Evolutionary conservation across 1,140 invertebrate species (phyloP).

Genomic region (Artemia franciscana): DNA sequence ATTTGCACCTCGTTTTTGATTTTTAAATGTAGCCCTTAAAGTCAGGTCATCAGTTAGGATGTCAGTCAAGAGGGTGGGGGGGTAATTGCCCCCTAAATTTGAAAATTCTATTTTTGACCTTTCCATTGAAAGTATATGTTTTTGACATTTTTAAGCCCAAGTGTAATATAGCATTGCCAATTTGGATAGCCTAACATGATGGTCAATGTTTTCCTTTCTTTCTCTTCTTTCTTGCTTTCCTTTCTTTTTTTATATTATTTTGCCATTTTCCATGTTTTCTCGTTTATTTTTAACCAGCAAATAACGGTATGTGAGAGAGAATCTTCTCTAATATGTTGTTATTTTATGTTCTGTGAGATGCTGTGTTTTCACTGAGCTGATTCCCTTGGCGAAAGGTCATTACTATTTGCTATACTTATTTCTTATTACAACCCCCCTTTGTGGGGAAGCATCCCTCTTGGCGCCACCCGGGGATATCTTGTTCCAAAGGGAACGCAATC

Average conservation of each 20-base stretch:
- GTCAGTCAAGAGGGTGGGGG: too few species aligned
- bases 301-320: constrained; percentile 8
- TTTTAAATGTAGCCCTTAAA: too few species aligned
- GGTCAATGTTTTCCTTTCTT: too few species aligned
- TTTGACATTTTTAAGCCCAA: too few species aligned
- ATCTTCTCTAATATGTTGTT: constrained; percentile 10
- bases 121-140: too few species aligned
- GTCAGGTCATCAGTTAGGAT: too few species aligned
- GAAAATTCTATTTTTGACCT: too few species aligned
- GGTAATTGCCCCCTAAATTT: too few species aligned
- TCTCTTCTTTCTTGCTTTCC: neutral
- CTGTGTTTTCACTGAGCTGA: neutral
- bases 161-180: too few species aligned
- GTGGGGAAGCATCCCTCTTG: neutral
- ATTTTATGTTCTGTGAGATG: too few species aligned
- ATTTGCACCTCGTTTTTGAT: too few species aligned
- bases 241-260: neutral
- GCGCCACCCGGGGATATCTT: neutral
- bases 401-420: neutral
- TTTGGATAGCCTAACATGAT: too few species aligned
- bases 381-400: neutral
- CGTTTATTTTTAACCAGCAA: neutral
- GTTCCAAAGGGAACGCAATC: neutral
- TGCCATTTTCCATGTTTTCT: neutral
- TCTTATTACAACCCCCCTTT: neutral